phyloP scores from a whole-genome alignment of 1,140 invertebrate species.

The Magallana angulata region DNA sequence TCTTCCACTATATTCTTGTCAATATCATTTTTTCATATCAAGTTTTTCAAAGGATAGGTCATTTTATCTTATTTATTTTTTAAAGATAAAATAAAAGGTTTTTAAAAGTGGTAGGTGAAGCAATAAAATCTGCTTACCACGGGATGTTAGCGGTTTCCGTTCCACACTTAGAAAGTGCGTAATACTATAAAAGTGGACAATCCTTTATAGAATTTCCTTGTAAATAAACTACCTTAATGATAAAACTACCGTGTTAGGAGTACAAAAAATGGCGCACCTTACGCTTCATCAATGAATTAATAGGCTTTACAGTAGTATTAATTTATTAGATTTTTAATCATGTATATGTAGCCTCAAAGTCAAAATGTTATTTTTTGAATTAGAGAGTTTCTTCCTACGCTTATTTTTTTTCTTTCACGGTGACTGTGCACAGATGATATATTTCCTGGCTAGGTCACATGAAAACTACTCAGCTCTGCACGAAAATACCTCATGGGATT shows the following conservation, averaged over 20 bases:
- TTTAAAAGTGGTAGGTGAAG: not conserved
- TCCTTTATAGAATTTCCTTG: constrained; percentile 3
- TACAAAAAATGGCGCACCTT: not conserved
- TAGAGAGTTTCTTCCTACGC: not conserved
- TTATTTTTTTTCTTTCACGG: constrained; percentile 3
- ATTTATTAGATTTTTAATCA: not conserved
- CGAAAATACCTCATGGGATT: constrained; percentile 5
- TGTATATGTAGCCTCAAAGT: too few relatives aligned
- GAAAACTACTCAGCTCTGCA: constrained; percentile 17
- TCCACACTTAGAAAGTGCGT: not conserved
- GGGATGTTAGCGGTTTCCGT: not conserved
- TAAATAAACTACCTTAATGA: not conserved
- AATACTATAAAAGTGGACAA: not conserved
- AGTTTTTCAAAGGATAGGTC: too few relatives aligned
- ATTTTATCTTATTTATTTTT: not conserved
- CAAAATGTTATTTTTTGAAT: not conserved
- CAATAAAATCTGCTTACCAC: not conserved
- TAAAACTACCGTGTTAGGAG: not conserved
- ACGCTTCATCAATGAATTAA: not conserved
- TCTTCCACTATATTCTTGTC: too few relatives aligned
- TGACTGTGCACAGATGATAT: not conserved
- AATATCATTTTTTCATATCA: too few relatives aligned
- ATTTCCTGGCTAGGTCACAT: constrained; percentile 27
- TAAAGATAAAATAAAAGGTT: not conserved
- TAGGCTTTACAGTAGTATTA: not conserved